A percentile compares a stretch with the other conserved stretches of the same genome.
Conservation (phyloP, 2,113 vertebrate species). For the Oplegnathus fasciatus region DNA sequence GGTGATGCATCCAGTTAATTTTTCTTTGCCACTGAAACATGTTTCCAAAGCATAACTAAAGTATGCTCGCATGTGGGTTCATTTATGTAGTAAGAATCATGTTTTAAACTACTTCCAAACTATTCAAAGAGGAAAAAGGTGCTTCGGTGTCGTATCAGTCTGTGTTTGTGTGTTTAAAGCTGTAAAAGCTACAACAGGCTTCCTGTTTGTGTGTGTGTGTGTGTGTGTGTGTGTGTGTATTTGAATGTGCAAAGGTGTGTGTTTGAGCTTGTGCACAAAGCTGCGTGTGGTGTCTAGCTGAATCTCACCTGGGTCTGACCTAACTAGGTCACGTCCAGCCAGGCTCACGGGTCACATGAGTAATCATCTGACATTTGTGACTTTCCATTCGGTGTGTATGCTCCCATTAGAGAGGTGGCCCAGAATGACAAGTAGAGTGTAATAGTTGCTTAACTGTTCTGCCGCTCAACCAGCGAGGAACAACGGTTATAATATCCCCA, state of each 20-base stretch:
- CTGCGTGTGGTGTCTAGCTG: constrained; percentile 49
- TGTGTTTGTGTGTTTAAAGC: constrained; percentile 29
- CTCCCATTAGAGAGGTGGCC: constrained; percentile 39
- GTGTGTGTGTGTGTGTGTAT: constrained; percentile 29
- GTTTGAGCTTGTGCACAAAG: constrained; percentile 21
- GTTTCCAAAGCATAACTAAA: background rate
- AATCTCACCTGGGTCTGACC: constrained; percentile 72
- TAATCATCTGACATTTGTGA: constrained; percentile 49
- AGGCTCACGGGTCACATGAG: constrained; percentile 54
- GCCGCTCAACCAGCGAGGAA: constrained; percentile 18
- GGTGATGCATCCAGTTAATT: background rate
- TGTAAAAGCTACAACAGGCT: constrained; percentile 35
- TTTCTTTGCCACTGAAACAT: background rate
- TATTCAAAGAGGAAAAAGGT: constrained; percentile 42
- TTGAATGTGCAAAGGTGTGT: constrained; percentile 31
- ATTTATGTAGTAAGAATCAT: background rate
- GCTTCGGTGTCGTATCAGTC: constrained; percentile 50
- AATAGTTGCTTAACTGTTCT: constrained; percentile 49
- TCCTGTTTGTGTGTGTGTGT: constrained; percentile 34
- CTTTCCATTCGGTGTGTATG: constrained; percentile 46
- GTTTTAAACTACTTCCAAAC: constrained; percentile 16
- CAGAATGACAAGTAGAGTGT: constrained; percentile 55
- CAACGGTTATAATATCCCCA: constrained; percentile 23
- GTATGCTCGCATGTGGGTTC: constrained; percentile 7
- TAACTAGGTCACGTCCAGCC: constrained; percentile 67